Evolutionary conservation across 2,797 vertebrate species (phyloP).

Genomic region (Girardinus metallicus): DNA sequence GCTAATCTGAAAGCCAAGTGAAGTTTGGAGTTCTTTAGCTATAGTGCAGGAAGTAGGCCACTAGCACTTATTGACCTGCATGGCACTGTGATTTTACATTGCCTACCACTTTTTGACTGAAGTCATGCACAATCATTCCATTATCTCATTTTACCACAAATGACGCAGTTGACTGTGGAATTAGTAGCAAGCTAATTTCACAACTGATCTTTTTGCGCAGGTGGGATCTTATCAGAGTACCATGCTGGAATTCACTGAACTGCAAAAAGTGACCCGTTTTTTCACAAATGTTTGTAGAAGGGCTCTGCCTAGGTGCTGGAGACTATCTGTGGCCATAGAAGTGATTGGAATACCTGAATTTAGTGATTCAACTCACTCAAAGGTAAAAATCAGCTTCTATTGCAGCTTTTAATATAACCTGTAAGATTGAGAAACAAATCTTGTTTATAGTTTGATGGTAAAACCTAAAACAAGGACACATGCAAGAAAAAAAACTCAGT

Average conservation of each 20-base stretch:
- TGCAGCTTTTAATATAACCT: background rate
- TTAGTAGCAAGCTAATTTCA: background rate
- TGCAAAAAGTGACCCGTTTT: background rate
- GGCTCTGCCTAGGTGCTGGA: background rate
- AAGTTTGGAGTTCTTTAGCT: background rate
- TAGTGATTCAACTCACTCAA: background rate
- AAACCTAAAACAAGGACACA: background rate
- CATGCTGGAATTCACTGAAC: background rate
- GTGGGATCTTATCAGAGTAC: background rate
- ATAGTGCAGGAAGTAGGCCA: background rate
- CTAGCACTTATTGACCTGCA: background rate
- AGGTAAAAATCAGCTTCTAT: background rate
- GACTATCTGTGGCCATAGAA: background rate
- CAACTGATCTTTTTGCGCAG: background rate
- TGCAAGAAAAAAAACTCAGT: background rate
- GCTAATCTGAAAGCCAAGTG: background rate
- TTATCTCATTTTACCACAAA: background rate
- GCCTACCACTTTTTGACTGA: background rate
- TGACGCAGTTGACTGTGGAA: background rate
- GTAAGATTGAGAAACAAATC: background rate
- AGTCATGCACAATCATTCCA: background rate
- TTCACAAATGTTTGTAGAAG: background rate
- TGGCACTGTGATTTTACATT: background rate
- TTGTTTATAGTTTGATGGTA: background rate
- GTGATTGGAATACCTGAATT: background rate